Evolutionary conservation across 2,888 invertebrate species (phyloP), one percentile per base, ranked within the genome.

Genomic region (Amorpha juglandis): DNA sequence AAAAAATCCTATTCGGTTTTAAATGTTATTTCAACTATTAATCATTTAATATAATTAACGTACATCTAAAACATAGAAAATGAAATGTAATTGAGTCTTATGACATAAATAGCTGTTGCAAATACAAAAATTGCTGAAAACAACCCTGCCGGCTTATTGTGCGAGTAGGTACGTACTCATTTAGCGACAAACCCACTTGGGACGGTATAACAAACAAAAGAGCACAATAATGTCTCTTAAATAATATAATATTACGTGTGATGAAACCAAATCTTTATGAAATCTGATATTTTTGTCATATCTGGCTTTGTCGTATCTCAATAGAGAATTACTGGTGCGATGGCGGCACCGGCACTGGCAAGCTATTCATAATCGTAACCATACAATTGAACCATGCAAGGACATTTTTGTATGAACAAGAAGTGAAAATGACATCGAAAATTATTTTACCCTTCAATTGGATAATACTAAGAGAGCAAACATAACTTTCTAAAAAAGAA

Each of bases 241-340:
- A 82, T 58, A 58, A 58, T 91, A 92, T 92, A 92, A 92, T 92
- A 92, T 91, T 90, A 92, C 88, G 83, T 88, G 89, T 91, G 89
- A 90, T 86, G 90, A 89, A 90, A 90, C 89, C 87, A 89, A 90
- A 90, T 89, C 92, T 93, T 90, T 93, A 92, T 93, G 94, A 93
- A 93, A 94, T 88, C 88, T 76, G 93, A 94, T 93, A 93, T 91
- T 92, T 92, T 93, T 94, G 93, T 93, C 94, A 94, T 93, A 93
- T 92, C 91, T 90, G 84, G 86, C 88, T 92, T 92, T 92, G 90
- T 91, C 88, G 86, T 87, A 83, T 78, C 79, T 91, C 89, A 88
- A 90, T 89, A 85, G 88, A 84, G 87, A 87, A 83, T 86, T 83
- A 86, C 84, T 80, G 79, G 78, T 78, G 50, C 50, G 50, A 50